Evolutionary conservation across 2,888 invertebrate species (phyloP), one percentile per base, ranked within the genome.

Genomic region (Nomada lathburiana): DNA sequence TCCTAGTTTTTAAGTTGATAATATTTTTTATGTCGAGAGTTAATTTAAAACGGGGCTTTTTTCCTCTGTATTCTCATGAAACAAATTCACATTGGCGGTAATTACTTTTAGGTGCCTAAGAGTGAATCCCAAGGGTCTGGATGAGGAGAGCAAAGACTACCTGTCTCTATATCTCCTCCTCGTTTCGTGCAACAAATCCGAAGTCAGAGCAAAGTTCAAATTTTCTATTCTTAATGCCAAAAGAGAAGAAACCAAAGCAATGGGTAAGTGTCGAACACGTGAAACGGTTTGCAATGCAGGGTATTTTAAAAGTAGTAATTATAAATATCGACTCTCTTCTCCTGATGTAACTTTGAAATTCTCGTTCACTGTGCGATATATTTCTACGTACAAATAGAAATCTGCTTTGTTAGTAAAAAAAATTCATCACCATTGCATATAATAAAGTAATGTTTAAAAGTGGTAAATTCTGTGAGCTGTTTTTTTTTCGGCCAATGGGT

Each of bases 61-160:
- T 7, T 7, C 36, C 36, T 36, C 11, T 1, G 20, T 13, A 7
- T 2, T 65, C 13, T 18, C 60, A n/a, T 44, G 53, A 62, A 26
- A 11, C 3, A 59, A 78, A 72, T 52, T 75, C 70, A 76, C 65
- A 63, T 80, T 53, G 64, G 57, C 80, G 70, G 29, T 69, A 75
- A 85, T 86, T 82, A 72, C 80, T 94, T 93, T 57, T 90, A 97
- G 97, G 97, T 99, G 99, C 96, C 96, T 99, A 94, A 97, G 99
- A 94, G 99, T 99, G 84, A 99, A 99, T 95, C 99, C 99, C 83
- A 99, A 99, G 96, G 99, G 99, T 92, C 96, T 99, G 94, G 99
- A 99, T 94, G 99, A 99, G 95, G 99, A 99, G 96, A 99, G 99
- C 95, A 99, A 99, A 96, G 99, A 99, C 96, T 99, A 99, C 95